Conservation (phyloP, 1,140 invertebrate genomes). For the Micrasema minimum region DNA sequence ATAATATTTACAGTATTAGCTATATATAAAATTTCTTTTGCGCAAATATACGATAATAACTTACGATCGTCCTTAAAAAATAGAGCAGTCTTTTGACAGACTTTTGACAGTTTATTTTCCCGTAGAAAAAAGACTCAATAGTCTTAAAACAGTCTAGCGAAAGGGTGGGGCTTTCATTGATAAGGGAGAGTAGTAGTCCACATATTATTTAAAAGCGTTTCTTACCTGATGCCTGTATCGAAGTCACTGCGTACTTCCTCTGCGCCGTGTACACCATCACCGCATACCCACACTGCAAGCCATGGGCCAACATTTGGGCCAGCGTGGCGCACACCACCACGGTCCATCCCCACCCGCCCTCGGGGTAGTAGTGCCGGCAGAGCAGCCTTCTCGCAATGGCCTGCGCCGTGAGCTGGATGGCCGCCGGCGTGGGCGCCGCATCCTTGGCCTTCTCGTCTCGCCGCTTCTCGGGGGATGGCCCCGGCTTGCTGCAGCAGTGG, state of each 20-base stretch:
- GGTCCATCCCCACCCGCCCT: conserved; percentile 86
- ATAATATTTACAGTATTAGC: too few species aligned
- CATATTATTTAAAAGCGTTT: too few species aligned
- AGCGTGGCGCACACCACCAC: conserved; percentile 74
- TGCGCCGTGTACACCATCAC: conserved; percentile 65
- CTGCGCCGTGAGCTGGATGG: conserved; percentile 28
- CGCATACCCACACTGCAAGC: conserved; percentile 71
- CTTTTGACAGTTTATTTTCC: too few species aligned
- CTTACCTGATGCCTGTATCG: conserved; percentile 50
- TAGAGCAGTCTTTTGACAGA: too few species aligned
- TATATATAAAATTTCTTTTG: too few species aligned
- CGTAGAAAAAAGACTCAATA: too few species aligned
- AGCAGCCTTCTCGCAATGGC: conserved; percentile 53
- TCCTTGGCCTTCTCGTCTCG: not conserved
- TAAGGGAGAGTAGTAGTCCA: too few species aligned
- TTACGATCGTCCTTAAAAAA: too few species aligned
- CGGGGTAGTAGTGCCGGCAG: conserved; percentile 78
- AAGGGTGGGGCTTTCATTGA: too few species aligned
- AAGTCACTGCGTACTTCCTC: conserved; percentile 60
- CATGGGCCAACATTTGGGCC: conserved; percentile 74
- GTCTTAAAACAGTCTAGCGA: too few species aligned
- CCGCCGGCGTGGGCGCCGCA: conserved; percentile 3
- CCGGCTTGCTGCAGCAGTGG: conserved; percentile 44
- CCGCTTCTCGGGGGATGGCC: not conserved
- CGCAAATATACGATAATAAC: too few species aligned